Conservation (phyloP, 2,113 vertebrate genomes). For the Calypte anna region DNA sequence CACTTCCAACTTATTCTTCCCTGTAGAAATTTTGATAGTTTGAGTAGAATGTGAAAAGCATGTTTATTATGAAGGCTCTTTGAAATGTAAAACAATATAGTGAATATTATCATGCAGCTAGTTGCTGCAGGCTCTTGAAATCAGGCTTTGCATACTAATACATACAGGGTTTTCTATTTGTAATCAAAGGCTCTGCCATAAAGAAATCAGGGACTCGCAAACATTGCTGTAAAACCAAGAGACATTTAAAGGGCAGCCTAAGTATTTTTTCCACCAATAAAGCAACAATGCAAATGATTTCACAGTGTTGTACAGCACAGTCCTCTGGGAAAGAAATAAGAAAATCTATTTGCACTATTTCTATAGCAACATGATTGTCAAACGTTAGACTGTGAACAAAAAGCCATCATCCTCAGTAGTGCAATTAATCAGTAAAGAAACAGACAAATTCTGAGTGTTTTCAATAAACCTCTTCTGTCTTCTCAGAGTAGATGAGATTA, state of each 20-base stretch:
- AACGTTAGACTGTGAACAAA: constrained; percentile 57
- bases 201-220: not conserved
- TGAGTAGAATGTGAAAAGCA: constrained; percentile 32
- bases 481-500: not conserved
- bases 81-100: constrained; percentile 62
- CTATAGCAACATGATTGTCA: constrained; percentile 60
- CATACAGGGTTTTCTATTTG: constrained; percentile 32
- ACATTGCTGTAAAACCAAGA: constrained; percentile 35
- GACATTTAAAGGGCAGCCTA: constrained; percentile 36
- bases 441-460: not conserved
- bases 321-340: constrained; percentile 38
- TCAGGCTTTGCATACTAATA: constrained; percentile 65
- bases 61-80: constrained; percentile 55
- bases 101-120: constrained; percentile 40
- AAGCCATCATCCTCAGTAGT: constrained; percentile 29
- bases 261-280: constrained; percentile 49
- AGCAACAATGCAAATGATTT: constrained; percentile 41
- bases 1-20: constrained; percentile 28
- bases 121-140: constrained; percentile 61
- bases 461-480: not conserved
- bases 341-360: constrained; percentile 61
- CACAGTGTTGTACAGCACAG: not conserved
- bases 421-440: constrained; percentile 45
- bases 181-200: constrained; percentile 47
- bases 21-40: constrained; percentile 30